Base-by-base conservation (phyloP, 2,888 invertebrate species). In the Oscheius sp. region DNA sequence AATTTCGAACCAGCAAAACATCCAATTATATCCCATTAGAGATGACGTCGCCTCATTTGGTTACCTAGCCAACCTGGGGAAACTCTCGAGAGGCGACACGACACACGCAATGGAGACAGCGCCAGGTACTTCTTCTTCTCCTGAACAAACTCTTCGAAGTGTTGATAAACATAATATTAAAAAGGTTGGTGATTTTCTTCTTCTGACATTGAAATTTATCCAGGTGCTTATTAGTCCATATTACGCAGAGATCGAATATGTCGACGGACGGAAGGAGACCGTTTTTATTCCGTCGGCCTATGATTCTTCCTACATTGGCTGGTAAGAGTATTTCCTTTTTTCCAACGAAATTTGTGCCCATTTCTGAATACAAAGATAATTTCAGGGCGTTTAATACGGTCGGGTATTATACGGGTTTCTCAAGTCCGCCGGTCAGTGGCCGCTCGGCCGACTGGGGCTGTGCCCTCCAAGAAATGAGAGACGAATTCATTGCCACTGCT, bases 401-500 rank as follows among this genome's bases (percentile, higher is more conserved):
- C 25, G n/a, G 12, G n/a, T 66, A 66, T 18, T 66, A 66, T 49
- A 29, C 66, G 27, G 66, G 66, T 16, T 29, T 27, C 25, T 66
- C 66, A 9, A 52, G 52, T 29, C 66, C 66, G 6, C 66, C 66
- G n/a, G 66, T 66, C 0, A 66, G 66, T 29, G 66, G 66, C 23
- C 25, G 66, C 7, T 52, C 49, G 27, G 66, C 49, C 25, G 66
- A 66, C n/a, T 66, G 6, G 7, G 13, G 1, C 3, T 2, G 12
- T 27, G 52, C 49, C 2, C 52, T 66, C 12, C 25, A 29, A 27
- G 66, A 49, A 5, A 52, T 66, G 66, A 2, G 66, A 3, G 35
- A 66, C 18, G 66, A 66, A 27, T 66, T 66, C 52, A 66, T 66
- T 13, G 66, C 66, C n/a, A 12, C 66, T 1, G 49, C 52, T n/a